Evolutionary conservation across 2,888 invertebrate species (phyloP), one percentile per base, ranked within the genome.

Genomic region (Scaptomyza tumidula): DNA sequence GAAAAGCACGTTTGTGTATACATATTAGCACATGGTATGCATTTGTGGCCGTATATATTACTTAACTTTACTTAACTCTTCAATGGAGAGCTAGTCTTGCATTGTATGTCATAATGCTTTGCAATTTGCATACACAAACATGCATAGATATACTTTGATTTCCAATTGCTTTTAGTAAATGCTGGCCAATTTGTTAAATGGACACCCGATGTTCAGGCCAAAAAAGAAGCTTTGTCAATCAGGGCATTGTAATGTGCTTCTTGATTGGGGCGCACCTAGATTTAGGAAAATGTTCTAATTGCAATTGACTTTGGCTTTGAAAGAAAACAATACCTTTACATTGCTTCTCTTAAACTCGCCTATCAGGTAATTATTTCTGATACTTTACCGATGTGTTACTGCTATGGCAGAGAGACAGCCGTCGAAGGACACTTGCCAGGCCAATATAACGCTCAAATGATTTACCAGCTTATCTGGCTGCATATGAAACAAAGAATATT

Each of bases 121-220:
- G 29, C 14, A n/a, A 45, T 29, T 31, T 37, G n/a, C 35, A n/a
- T 41, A 16, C 14, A 16, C 39, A 41, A 9, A 14, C 9, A 39
- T 39, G 14, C 1, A 16, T 4, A 9, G 11, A 11, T 33, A 11
- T 19, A 27, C 43, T 46, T 7, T 27, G 35, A 2, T 13, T 41
- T 46, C 6, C 45, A 52, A 14, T 33, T 43, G 6, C 39, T 45
- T 14, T 37, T 41, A 50, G 43, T 37, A 44, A 33, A 57, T 56
- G 16, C 45, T 53, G 19, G 33, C 44, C 78, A 78, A 75, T 75
- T 78, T 74, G 45, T 46, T 54, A 68, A 75, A 78, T 63, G 62
- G 63, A 59, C 41, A 60, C 31, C 19, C 10, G 14, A 19, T 19
- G 39, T 16, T 48, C 4, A 19, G 16, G 27, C 45, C 13, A 37